phyloP scores from a whole-genome alignment of 2,797 vertebrate genomes.

The Varecia variegata region DNA sequence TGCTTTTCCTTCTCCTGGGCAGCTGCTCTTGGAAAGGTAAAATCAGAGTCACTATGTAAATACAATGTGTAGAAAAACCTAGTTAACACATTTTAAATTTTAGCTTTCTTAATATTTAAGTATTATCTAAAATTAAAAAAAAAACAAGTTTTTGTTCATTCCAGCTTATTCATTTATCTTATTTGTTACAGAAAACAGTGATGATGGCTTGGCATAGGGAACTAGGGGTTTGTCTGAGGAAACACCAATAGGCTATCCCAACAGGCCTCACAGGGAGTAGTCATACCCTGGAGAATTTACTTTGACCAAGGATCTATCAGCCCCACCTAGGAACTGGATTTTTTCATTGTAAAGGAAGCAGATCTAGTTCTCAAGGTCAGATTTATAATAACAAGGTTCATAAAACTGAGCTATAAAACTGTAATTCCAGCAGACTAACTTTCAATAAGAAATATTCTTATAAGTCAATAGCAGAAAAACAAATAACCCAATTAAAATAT shows the following conservation, averaged over 20 bases:
- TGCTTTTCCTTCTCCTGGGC: not conserved
- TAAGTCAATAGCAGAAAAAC: not conserved
- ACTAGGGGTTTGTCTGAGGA: not conserved
- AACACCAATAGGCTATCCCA: not conserved
- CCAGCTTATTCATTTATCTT: not conserved
- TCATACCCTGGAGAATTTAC: not conserved
- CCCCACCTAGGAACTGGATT: not conserved
- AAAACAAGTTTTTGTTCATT: not conserved
- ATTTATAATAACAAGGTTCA: not conserved
- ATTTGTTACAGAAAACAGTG: not conserved
- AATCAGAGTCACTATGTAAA: constrained; percentile 46
- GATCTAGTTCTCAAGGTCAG: not conserved
- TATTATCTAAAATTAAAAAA: not conserved
- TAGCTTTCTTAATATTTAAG: constrained; percentile 54
- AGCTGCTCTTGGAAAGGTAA: not conserved
- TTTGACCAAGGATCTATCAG: not conserved
- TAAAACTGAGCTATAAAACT: not conserved
- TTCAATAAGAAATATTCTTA: not conserved
- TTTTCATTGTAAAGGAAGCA: not conserved
- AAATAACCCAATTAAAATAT: not conserved
- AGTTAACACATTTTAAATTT: not conserved
- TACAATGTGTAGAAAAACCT: constrained; percentile 31
- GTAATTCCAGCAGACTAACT: not conserved
- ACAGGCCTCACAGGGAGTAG: fast-evolving
- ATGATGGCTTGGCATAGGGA: not conserved